A percentile compares a stretch with the other conserved stretches of the same genome.
phyloP scores from a whole-genome alignment of 1,140 invertebrate species.

The Hypsibius dujardini region DNA sequence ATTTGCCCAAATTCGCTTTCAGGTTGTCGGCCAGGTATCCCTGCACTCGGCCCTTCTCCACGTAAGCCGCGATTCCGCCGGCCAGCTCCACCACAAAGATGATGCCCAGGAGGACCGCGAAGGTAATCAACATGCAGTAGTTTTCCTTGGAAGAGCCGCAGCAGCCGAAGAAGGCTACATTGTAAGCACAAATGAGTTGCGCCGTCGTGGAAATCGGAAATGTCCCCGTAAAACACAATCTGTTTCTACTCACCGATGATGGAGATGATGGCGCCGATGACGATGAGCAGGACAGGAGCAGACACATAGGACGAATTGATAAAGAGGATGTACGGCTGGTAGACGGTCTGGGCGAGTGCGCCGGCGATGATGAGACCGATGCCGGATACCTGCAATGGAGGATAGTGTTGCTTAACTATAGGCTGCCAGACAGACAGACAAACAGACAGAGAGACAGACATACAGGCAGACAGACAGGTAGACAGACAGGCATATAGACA shows the following conservation, averaged over 20 bases:
- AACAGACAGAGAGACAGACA: too few species aligned
- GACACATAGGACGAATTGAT: slow-evolving; percentile 22
- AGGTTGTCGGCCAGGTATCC: background rate
- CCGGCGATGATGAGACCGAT: slow-evolving; percentile 31
- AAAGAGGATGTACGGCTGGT: slow-evolving; percentile 30
- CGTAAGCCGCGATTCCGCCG: slow-evolving; percentile 65
- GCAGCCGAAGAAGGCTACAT: slow-evolving; percentile 55
- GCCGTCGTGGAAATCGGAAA: too few species aligned
- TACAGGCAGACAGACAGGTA: too few species aligned
- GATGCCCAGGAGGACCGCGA: slow-evolving; percentile 55
- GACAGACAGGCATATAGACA: too few species aligned
- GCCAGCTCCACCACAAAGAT: slow-evolving; percentile 68
- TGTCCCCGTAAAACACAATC: too few species aligned
- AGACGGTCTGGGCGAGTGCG: slow-evolving; percentile 29
- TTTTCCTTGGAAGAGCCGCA: slow-evolving; percentile 63
- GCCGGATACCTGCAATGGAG: slow-evolving; percentile 29
- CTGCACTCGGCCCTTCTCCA: slow-evolving; percentile 27
- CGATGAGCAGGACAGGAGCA: slow-evolving; percentile 26
- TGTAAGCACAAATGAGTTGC: too few species aligned
- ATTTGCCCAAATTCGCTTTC: background rate
- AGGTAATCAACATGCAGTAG: slow-evolving; percentile 65
- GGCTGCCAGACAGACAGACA: too few species aligned
- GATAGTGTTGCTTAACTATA: too few species aligned
- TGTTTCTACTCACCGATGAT: slow-evolving; percentile 29
- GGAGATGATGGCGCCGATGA: slow-evolving; percentile 32